These are phyloP conservation scores for Motacilla alba DNA, from an alignment of 2,113 vertebrate species.

Conservation along the genomic window DNA sequence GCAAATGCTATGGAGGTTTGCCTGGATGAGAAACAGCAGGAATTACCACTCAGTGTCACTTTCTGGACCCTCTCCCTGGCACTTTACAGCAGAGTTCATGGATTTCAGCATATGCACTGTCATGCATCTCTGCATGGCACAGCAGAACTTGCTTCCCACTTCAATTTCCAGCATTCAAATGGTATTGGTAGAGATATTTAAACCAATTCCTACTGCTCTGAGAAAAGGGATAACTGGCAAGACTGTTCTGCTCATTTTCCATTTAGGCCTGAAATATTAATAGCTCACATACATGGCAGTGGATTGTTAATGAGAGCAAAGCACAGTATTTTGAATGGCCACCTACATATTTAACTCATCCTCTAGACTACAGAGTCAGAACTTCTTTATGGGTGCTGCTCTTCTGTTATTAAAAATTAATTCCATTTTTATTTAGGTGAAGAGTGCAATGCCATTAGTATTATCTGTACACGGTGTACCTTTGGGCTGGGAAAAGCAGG, in stretches of 20 bases:
- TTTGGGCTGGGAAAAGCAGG: not conserved
- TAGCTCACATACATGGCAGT: not conserved
- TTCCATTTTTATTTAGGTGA: not conserved
- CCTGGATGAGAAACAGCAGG: not conserved
- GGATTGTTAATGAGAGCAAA: not conserved
- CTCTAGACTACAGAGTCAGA: not conserved
- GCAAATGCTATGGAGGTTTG: not conserved
- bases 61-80: not conserved
- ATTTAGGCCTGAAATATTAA: not conserved
- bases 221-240: not conserved
- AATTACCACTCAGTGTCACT: not conserved
- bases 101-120: not conserved
- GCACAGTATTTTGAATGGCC: not conserved
- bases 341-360: not conserved
- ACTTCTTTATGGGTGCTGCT: not conserved
- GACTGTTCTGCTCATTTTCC: not conserved
- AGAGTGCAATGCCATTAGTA: not conserved
- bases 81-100: not conserved
- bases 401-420: not conserved
- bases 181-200: not conserved
- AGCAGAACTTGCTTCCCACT: not conserved
- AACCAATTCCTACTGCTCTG: not conserved
- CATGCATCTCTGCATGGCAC: not conserved
- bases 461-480: not conserved
- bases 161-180: not conserved